phyloP scores from a whole-genome alignment of 2,888 invertebrate species.

The Oscheius onirici region DNA sequence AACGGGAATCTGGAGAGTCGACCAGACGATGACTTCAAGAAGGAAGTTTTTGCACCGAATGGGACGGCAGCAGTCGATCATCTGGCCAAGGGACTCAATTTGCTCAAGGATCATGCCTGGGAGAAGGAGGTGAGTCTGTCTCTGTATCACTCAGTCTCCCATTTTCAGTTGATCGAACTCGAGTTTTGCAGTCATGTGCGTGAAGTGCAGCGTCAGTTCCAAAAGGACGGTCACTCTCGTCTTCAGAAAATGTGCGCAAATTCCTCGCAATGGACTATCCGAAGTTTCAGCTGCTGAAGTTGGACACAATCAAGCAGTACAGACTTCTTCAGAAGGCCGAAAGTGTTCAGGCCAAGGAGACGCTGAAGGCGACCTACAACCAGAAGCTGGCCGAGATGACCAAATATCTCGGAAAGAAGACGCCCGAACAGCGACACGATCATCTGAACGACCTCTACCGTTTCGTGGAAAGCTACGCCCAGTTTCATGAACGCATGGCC shows the following conservation, averaged over 20 bases:
- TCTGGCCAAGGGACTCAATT: background rate
- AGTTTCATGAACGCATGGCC: background rate
- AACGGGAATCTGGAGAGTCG: background rate
- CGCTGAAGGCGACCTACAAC: background rate
- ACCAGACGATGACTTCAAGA: background rate
- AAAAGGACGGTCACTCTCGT: background rate
- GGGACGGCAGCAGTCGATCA: background rate
- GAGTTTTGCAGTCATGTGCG: background rate
- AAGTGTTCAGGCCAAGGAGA: background rate
- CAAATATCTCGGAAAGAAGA: background rate
- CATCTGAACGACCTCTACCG: background rate
- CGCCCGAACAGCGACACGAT: background rate
- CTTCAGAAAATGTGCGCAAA: background rate
- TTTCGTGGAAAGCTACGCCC: background rate
- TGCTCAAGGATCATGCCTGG: slow-evolving; percentile 16
- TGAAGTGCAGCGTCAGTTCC: background rate
- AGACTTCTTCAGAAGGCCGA: background rate
- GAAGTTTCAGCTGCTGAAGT: background rate
- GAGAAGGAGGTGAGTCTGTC: background rate
- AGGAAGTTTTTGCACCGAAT: background rate
- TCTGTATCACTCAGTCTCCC: too few relatives aligned
- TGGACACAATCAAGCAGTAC: background rate
- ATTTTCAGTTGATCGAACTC: background rate
- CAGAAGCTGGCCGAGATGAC: background rate
- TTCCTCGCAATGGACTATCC: slow-evolving; percentile 10